Conservation (phyloP, 1,140 invertebrate species). For the Drosophila melanogaster region Release_6_plus_ISO1_MT NT_033779.5:12648501-12649000, state of each 20-base stretch:
- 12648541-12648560: not conserved
- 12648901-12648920: not conserved
- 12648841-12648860: slow-evolving; percentile 83
- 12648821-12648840: slow-evolving; percentile 75
- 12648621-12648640: slow-evolving; percentile 44
- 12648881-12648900: slow-evolving; percentile 6
- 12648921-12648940: not conserved
- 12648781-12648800: slow-evolving; percentile 5
- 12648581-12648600: not conserved
- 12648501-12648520: not conserved
- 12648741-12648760: slow-evolving; percentile 59
- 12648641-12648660: slow-evolving; percentile 30
- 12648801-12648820: slow-evolving; percentile 62
- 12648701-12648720: slow-evolving; percentile 72
- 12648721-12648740: slow-evolving; percentile 19
- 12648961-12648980: too few species aligned
- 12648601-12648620: slow-evolving; percentile 50
- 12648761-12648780: not conserved
- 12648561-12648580: not conserved
- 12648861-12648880: slow-evolving; percentile 31
- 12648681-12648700: slow-evolving; percentile 63
- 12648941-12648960: too few species aligned
- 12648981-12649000: too few species aligned
- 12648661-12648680: slow-evolving; percentile 78
- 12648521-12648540: not conserved